Evolutionary conservation across 2,797 vertebrate genomes (phyloP), one percentile per base, ranked within the genome.

Genomic region (Parotocinclus haroldoi): DNA sequence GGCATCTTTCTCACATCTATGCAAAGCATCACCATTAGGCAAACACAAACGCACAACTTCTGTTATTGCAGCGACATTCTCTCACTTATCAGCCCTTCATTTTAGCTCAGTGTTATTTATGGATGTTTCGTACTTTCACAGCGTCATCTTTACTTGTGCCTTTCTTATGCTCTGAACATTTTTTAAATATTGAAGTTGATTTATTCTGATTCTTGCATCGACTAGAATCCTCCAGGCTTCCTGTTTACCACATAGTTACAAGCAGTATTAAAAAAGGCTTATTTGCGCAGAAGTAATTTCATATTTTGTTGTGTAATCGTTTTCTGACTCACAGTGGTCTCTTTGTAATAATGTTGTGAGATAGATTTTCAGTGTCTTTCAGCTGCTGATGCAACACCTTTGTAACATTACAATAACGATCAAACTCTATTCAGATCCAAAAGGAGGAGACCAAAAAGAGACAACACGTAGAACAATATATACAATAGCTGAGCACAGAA

Each of bases 371-470:
- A 6, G 8, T 12, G 10, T 12, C 12, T 58, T 55, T 55, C 27
- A 38, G 12, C 19, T 51, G 7, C 5, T 42, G 50, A 57, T 36
- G 37, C 60, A 44, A 63, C 44, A 8, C 18, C 37, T 52, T 63
- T 44, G 40, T 42, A 7, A 10, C 8, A 27, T 7, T n/a, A 45
- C 17, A 53, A 45, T 63, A n/a, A 9, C 63, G 53, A 17, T 57
- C 19, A 70, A 44, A 70, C 3, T 36, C 11, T 50, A 49, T 54
- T 55, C 27, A n/a, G n/a, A n/a, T n/a, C n/a, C n/a, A n/a, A n/a
- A n/a, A n/a, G n/a, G n/a, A n/a, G n/a, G n/a, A n/a, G n/a, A n/a
- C n/a, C n/a, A n/a, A n/a, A n/a, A n/a, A n/a, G n/a, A n/a, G n/a
- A 61, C 13, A n/a, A 14, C 19, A 38, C 45, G 14, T 58, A 53